Evolutionary conservation across 2,113 vertebrate genomes (phyloP).

Genomic region (Alaudala cheleensis): DNA sequence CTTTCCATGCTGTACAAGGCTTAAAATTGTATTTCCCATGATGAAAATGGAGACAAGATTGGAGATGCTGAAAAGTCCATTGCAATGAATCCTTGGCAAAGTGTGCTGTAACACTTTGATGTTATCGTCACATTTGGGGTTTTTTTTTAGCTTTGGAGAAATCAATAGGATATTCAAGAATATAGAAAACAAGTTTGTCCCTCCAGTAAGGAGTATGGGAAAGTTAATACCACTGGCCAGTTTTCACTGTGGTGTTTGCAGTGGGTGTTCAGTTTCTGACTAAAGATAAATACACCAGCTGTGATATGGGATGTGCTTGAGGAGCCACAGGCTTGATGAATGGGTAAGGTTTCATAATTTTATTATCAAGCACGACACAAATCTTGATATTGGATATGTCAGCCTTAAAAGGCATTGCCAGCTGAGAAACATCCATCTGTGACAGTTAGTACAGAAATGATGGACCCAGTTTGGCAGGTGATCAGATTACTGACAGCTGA

Average conservation of each 20-base stretch:
- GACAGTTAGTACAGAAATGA: neutral
- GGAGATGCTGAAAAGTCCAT: neutral
- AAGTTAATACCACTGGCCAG: neutral
- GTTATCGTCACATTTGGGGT: too few relatives aligned
- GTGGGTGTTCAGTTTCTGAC: neutral
- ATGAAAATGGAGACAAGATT: neutral
- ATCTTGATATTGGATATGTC: neutral
- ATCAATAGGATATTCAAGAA: neutral
- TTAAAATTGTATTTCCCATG: neutral
- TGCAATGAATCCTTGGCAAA: neutral
- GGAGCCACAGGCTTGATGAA: neutral
- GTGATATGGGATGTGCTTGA: accelerated
- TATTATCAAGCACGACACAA: neutral
- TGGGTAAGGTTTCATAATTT: neutral
- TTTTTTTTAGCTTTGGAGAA: neutral
- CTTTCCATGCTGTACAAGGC: neutral
- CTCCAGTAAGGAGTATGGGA: neutral
- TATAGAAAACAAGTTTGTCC: neutral
- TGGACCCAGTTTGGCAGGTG: neutral
- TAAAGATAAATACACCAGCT: neutral
- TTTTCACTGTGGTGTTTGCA: neutral
- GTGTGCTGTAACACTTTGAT: neutral
- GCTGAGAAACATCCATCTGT: neutral
- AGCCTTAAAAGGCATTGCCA: neutral
- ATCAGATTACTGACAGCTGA: neutral